Conservation (phyloP, 2,888 invertebrate genomes). For the Leptinotarsa peninsularis region DNA sequence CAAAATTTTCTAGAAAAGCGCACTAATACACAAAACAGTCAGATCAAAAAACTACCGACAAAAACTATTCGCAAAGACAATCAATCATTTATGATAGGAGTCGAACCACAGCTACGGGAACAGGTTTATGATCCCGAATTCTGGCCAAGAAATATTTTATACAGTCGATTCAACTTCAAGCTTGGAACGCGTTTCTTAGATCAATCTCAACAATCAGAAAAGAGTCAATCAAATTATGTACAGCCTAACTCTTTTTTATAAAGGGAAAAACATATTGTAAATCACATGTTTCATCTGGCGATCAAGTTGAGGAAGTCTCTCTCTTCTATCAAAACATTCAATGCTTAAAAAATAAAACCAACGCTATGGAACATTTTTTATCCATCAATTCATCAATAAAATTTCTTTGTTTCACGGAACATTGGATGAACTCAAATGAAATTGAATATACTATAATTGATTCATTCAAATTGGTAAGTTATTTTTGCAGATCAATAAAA, state of each 20-base stretch:
- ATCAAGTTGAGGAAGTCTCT: not conserved
- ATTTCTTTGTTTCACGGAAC: not conserved
- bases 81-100: not conserved
- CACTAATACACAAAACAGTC: slow-evolving; percentile 3
- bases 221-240: not conserved
- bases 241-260: no score
- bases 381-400: not conserved
- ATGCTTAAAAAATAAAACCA: not conserved
- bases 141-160: not conserved
- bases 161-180: not conserved
- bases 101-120: not conserved
- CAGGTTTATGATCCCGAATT: not conserved
- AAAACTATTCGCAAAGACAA: not conserved
- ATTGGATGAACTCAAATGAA: slow-evolving; percentile 4
- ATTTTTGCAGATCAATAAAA: not conserved
- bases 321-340: not conserved
- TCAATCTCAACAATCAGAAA: not conserved
- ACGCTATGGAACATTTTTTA: not conserved
- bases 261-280: not conserved
- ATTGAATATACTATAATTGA: not conserved
- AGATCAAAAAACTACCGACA: not conserved
- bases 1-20: not conserved
- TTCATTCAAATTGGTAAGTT: not conserved
- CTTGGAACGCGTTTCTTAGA: not conserved
- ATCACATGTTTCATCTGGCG: not conserved